These are phyloP conservation scores for Cromileptes altivelis DNA, from an alignment of 2,113 vertebrate species.

Conservation along the genomic window DNA sequence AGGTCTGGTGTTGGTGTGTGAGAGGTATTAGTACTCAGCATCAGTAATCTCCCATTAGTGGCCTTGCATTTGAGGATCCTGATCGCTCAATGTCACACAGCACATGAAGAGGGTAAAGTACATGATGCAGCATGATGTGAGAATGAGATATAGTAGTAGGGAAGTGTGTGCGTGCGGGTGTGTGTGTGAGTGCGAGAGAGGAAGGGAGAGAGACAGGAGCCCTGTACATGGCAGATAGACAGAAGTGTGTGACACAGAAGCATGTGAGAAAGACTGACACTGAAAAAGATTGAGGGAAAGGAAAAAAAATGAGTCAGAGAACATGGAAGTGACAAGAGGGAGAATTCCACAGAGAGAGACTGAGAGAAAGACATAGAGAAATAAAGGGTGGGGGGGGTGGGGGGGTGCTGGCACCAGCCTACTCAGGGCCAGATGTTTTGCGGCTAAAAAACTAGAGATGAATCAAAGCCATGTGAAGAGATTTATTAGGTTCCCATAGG, in stretches of 20 bases:
- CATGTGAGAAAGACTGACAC: slow-evolving; percentile 66
- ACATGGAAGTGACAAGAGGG: slow-evolving; percentile 75
- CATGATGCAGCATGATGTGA: slow-evolving; percentile 57
- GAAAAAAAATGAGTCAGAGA: slow-evolving; percentile 67
- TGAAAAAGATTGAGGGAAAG: slow-evolving; percentile 69
- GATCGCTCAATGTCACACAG: slow-evolving; percentile 67
- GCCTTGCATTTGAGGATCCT: slow-evolving; percentile 64
- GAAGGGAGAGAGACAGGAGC: slow-evolving; percentile 12
- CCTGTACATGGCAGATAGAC: slow-evolving; percentile 47
- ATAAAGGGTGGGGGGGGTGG: slow-evolving; percentile 40
- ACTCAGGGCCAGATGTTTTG: slow-evolving; percentile 85
- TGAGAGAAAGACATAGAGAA: slow-evolving; percentile 58
- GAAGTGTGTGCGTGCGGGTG: neutral
- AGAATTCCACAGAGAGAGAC: slow-evolving; percentile 62
- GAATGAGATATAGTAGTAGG: slow-evolving; percentile 27
- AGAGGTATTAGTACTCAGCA: slow-evolving; percentile 66
- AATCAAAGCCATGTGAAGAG: slow-evolving; percentile 86
- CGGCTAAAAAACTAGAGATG: slow-evolving; percentile 84
- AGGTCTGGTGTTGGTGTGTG: slow-evolving; percentile 68
- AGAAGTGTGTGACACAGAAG: slow-evolving; percentile 60
- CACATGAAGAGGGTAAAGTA: slow-evolving; percentile 54
- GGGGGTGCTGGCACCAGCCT: slow-evolving; percentile 77
- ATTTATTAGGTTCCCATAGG: slow-evolving; percentile 87
- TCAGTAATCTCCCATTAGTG: slow-evolving; percentile 78
- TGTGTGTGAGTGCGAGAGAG: neutral